Conservation (phyloP, 2,113 vertebrate genomes). For the Columba livia region DNA sequence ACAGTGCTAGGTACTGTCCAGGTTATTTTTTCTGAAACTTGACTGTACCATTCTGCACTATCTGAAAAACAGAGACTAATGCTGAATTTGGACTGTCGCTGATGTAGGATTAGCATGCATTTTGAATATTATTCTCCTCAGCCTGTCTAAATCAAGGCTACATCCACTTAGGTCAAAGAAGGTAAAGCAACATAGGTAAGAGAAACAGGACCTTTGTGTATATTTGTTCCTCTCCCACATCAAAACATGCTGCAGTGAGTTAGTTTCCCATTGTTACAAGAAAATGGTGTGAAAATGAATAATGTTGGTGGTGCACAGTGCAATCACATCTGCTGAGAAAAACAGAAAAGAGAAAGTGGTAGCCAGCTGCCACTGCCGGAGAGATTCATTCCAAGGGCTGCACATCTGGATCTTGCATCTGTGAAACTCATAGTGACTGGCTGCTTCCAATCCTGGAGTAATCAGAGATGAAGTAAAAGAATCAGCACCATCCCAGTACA, state of each 20-base stretch:
- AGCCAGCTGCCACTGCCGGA: conserved; percentile 39
- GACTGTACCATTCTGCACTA: neutral
- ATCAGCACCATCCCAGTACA: neutral
- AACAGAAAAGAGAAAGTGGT: conserved; percentile 32
- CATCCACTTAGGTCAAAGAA: neutral
- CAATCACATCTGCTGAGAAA: conserved; percentile 36
- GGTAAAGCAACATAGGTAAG: neutral
- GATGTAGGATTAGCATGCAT: neutral
- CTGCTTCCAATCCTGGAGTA: conserved; percentile 19
- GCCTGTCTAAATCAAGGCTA: neutral
- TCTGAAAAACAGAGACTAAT: neutral
- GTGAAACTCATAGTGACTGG: conserved; percentile 33
- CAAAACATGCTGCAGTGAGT: neutral
- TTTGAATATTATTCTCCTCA: neutral
- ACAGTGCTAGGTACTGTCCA: neutral
- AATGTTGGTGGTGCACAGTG: neutral
- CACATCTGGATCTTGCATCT: conserved; percentile 61
- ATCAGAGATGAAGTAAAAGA: conserved; percentile 39
- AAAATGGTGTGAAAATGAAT: conserved; percentile 39
- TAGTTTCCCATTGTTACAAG: neutral
- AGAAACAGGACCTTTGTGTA: neutral
- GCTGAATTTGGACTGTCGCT: neutral
- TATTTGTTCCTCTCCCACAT: neutral
- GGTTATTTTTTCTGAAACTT: neutral
- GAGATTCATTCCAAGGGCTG: conserved; percentile 34